Conservation (phyloP, 2,888 invertebrate species). For the Drosophila merina region DNA sequence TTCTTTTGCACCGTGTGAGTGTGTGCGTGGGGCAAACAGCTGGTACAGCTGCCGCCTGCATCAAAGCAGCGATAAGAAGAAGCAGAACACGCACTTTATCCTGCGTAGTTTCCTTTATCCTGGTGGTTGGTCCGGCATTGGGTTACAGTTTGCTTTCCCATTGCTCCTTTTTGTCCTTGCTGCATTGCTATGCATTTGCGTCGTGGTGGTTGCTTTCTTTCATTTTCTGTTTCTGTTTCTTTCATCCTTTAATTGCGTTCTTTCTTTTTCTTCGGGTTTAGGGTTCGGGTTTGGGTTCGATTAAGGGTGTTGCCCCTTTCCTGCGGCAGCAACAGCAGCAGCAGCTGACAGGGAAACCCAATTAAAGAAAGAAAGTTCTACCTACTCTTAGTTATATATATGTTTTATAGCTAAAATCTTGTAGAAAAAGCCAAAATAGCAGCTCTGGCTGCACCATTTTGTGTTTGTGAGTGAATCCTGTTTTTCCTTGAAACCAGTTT, state of each 20-base stretch:
- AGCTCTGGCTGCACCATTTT: conserved; percentile 67
- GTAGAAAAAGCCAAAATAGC: conserved; percentile 5
- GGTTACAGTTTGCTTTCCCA: conserved; percentile 37
- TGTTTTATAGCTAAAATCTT: neutral
- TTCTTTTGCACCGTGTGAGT: conserved; percentile 19
- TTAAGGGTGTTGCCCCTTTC: conserved; percentile 31
- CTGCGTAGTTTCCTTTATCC: conserved; percentile 28
- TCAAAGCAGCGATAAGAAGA: conserved; percentile 45
- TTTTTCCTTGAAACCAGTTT: conserved; percentile 77
- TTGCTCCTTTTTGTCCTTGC: conserved; percentile 3
- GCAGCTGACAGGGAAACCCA: conserved; percentile 11
- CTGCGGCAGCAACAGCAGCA: conserved; percentile 7
- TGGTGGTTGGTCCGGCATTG: conserved; percentile 59
- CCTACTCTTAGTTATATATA: conserved; percentile 2
- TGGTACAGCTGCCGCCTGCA: conserved; percentile 67
- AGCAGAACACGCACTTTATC: conserved; percentile 27
- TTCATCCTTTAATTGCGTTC: conserved; percentile 76
- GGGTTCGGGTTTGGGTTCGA: conserved; percentile 11
- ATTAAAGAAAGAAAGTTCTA: too few relatives aligned
- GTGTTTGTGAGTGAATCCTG: conserved; percentile 72
- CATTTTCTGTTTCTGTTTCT: conserved; percentile 24
- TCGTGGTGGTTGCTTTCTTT: conserved; percentile 47
- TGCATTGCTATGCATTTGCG: conserved; percentile 72
- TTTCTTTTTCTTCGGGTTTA: conserved; percentile 46
- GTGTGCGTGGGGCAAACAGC: conserved; percentile 58